Evolutionary conservation across 2,113 vertebrate species (phyloP), one percentile per base, ranked within the genome.

Genomic region (Poeciliopsis prolifica): DNA sequence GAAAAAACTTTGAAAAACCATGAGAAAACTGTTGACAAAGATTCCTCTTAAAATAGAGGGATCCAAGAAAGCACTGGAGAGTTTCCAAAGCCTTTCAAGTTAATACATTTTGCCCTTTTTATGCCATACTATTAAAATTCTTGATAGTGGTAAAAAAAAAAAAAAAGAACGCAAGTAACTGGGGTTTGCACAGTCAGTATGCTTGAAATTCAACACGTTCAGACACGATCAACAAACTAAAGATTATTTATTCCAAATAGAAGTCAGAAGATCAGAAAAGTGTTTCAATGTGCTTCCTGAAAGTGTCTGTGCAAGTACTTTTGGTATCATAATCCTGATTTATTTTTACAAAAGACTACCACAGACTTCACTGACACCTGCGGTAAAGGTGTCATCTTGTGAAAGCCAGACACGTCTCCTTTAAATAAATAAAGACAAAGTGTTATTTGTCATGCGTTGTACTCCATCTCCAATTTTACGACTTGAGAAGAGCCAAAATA

Each of bases 351-450:
- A 58, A 24, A 58, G 22, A n/a, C 51, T 58, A 58, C n/a, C 51
- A 58, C 51, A n/a, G 51, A 58, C 51, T 58, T 58, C 51, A 58
- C 51, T 54, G 51, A 58, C 51, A 58, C 51, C 51, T 58, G 51
- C 22, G 8, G 51, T 58, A 58, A 58, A 58, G 19, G 51, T 58
- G 51, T 58, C 51, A 58, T 58, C 51, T 58, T 58, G 51, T 58
- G 51, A 58, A 58, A 58, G n/a, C 24, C 48, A 54, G 19, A 54
- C 48, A 6, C 10, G 51, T 58, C 51, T 58, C 24, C 51, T n/a
- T 58, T 58, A 58, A 58, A 58, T 54, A 58, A 58, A 58, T 58
- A n/a, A 58, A 58, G 22, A 58, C 51, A 24, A 58, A n/a, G 51
- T 58, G 51, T 58, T 58, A 11, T 24, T 58, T 58, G 51, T 58